These are phyloP conservation scores for Protophormia terraenovae DNA, from an alignment of 2,888 invertebrate species.

Conservation along the genomic window DNA sequence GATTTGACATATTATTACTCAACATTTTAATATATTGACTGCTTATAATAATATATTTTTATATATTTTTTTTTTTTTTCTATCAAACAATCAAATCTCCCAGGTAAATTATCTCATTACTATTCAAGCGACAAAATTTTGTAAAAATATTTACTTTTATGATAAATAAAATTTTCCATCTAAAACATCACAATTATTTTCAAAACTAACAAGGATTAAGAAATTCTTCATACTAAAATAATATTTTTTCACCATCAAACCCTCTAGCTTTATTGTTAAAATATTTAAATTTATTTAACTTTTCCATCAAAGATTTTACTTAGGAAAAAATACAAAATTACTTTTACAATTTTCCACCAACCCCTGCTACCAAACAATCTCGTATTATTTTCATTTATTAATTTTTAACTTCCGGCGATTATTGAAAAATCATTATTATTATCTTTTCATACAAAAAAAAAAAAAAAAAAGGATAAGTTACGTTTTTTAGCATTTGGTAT, in stretches of 20 bases:
- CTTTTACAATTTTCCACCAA: background rate
- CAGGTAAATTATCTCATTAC: too few species aligned
- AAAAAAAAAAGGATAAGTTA: background rate
- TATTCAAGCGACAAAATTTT: too few species aligned
- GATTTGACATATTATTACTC: too few species aligned
- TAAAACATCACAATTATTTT: too few species aligned
- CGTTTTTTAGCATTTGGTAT: background rate
- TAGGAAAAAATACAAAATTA: background rate
- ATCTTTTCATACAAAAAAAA: too few species aligned
- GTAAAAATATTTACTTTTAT: too few species aligned
- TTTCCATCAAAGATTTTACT: background rate
- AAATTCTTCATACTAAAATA: background rate
- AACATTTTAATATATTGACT: too few species aligned
- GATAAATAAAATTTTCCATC: too few species aligned
- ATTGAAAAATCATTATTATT: slow-evolving; percentile 52
- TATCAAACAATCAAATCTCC: too few species aligned
- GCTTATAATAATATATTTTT: too few species aligned
- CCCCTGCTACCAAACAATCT: background rate
- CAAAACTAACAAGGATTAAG: too few species aligned
- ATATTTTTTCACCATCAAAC: background rate
- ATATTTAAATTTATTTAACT: slow-evolving; percentile 13
- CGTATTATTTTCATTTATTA: slow-evolving; percentile 48
- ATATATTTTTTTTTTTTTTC: too few species aligned
- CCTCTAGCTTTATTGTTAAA: background rate
- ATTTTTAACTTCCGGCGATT: slow-evolving; percentile 53